Percentiles rank a stretch among this genome's conserved stretches.
Evolutionary conservation across 2,797 vertebrate genomes (phyloP).

Genomic region (Melanotaenia nigrans): DNA sequence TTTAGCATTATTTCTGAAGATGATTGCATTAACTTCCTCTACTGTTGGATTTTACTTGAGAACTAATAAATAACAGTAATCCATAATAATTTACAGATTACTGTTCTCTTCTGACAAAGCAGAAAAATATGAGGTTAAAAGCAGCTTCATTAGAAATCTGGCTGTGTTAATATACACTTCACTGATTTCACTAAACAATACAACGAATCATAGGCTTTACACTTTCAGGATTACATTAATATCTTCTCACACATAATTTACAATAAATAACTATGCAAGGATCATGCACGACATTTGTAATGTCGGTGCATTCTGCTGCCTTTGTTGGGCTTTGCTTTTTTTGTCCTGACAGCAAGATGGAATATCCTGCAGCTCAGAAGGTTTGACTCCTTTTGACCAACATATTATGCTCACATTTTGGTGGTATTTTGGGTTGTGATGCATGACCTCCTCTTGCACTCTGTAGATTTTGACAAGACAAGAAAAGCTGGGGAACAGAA

Average conservation of each 20-base stretch:
- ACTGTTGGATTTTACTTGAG: constrained; percentile 27
- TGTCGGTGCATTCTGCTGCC: constrained; percentile 16
- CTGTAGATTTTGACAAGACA: constrained; percentile 12
- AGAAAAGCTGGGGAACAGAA: constrained; percentile 12
- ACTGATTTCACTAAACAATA: too few relatives aligned
- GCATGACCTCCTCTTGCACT: constrained; percentile 18
- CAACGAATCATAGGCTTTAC: too few relatives aligned
- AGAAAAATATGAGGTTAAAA: too few relatives aligned
- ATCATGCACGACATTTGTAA: constrained; percentile 35
- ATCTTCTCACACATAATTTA: constrained; percentile 39
- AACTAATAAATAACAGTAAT: neutral
- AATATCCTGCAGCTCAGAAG: constrained; percentile 24
- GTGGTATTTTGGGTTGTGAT: constrained; percentile 17
- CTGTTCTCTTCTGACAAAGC: too few relatives aligned
- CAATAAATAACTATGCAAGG: constrained; percentile 34
- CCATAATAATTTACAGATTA: too few relatives aligned
- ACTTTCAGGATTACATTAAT: neutral
- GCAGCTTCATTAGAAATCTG: too few relatives aligned
- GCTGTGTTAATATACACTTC: too few relatives aligned
- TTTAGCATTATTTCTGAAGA: constrained; percentile 31
- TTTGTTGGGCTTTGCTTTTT: constrained; percentile 1
- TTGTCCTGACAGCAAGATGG: constrained; percentile 9
- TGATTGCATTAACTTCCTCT: constrained; percentile 41
- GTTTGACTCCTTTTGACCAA: constrained; percentile 27
- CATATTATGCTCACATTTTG: constrained; percentile 29